phyloP scores from a whole-genome alignment of 2,113 vertebrate species.

The Corythornis madagascariensis region DNA sequence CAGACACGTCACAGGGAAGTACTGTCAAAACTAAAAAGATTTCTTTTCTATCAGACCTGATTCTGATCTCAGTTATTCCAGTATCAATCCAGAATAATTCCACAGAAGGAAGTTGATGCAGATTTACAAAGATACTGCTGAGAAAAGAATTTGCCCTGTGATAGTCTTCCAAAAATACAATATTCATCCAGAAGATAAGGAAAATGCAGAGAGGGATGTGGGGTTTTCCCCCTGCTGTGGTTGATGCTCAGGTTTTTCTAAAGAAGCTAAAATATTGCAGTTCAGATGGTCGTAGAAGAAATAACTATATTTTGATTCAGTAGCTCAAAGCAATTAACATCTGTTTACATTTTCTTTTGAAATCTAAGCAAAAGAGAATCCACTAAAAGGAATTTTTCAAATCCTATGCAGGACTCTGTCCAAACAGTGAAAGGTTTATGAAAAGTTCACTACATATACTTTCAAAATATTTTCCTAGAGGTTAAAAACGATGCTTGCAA shows the following conservation, averaged over 20 bases:
- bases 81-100: neutral
- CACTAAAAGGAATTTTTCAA: neutral
- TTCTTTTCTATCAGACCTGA: neutral
- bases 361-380: neutral
- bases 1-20: neutral
- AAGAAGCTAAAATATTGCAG: neutral
- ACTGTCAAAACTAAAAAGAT: neutral
- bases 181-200: neutral
- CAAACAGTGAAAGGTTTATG: conserved; percentile 33
- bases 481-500: conserved; percentile 56
- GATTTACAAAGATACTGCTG: neutral
- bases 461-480: conserved; percentile 61
- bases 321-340: conserved; percentile 1
- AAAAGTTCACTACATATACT: neutral
- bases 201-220: neutral
- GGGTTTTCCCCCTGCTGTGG: neutral
- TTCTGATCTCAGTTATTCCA: conserved; percentile 1
- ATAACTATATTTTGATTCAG: neutral
- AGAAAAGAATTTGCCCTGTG: neutral
- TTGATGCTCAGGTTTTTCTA: neutral
- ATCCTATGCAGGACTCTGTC: neutral
- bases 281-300: neutral
- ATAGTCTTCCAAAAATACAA: neutral
- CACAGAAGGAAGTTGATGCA: neutral
- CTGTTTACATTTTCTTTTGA: conserved; percentile 42